Evolutionary conservation across 2,113 vertebrate species (phyloP), one percentile per base, ranked within the genome.

Genomic region (Lophura nycthemera): DNA sequence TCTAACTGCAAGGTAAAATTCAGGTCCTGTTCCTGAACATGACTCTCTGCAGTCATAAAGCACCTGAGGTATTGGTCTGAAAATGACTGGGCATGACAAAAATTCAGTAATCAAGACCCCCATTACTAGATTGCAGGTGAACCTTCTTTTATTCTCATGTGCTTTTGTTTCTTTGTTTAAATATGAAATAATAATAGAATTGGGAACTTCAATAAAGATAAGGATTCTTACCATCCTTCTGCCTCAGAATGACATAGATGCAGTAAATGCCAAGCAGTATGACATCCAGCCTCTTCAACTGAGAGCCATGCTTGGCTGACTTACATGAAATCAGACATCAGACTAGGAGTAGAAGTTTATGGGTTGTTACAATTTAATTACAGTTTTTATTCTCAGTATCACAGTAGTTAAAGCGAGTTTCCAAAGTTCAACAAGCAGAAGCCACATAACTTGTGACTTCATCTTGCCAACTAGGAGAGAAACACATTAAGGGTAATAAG

Each of bases 381-480:
- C 92, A 87, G 67, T 27, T 71, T 90, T 81, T 92, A 93, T 94
- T 95, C 67, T 52, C 70, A 72, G 36, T 63, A 50, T 59, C 11
- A 7, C 38, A n/a, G 29, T 6, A 91, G 66, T 67, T 76, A 72
- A 24, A 91, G 19, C 38, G 76, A 86, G 47, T 72, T 84, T 95
- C 91, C 74, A 65, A 81, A 92, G 89, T 85, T 89, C 91, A 92
- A 2, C 82, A 79, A 90, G 69, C 42, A 94, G 30, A 89, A 92
- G 83, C 30, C 94, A 89, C 30, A 60, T 54, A 89, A 84, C 83
- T 86, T 90, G 45, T 76, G 87, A 92, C 86, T 89, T 86, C 65
- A 50, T 94, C 78, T 79, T 95, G 59, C 73, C 86, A 96, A 94
- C 92, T 96, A 96, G 43, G 71, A 89, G 76, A 74, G 61, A 92